Conservation (phyloP, 2,888 invertebrate genomes). For the Galerucella calmariensis region DNA sequence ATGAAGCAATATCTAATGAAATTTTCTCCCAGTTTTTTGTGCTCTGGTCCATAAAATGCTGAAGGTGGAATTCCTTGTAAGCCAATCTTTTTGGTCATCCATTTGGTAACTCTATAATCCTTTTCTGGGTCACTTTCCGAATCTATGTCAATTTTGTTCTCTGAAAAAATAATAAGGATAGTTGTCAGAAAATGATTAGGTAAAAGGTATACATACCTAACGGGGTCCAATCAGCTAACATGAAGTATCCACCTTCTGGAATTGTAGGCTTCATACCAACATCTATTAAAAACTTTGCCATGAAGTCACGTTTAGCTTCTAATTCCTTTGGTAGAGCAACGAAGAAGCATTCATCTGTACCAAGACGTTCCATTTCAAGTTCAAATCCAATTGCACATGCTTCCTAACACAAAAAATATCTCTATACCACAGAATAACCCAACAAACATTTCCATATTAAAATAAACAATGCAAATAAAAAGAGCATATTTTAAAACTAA, state of each 20-base stretch:
- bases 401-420: constrained; percentile 70
- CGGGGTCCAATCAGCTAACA: constrained; percentile 91
- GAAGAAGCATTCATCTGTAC: constrained; percentile 85
- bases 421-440: too few species aligned
- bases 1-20: constrained; percentile 94
- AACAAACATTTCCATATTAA: too few species aligned
- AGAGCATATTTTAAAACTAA: not conserved
- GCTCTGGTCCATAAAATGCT: constrained; percentile 86
- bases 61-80: constrained; percentile 94
- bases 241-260: constrained; percentile 98
- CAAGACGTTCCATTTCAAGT: constrained; percentile 77
- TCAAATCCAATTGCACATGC: constrained; percentile 93
- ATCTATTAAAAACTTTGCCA: constrained; percentile 78
- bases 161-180: constrained; percentile 60
- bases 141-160: constrained; percentile 74
- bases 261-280: constrained; percentile 91
- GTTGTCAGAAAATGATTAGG: too few species aligned
- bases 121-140: constrained; percentile 78
- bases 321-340: constrained; percentile 79
- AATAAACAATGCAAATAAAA: constrained; percentile 4
- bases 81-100: constrained; percentile 93
- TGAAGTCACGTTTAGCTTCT: constrained; percentile 80
- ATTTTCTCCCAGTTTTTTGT: constrained; percentile 86
- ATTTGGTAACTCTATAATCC: constrained; percentile 95
- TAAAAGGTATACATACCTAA: constrained; percentile 67